Evolutionary conservation across 2,888 invertebrate species (phyloP).

Genomic region (Operophtera brumata): DNA sequence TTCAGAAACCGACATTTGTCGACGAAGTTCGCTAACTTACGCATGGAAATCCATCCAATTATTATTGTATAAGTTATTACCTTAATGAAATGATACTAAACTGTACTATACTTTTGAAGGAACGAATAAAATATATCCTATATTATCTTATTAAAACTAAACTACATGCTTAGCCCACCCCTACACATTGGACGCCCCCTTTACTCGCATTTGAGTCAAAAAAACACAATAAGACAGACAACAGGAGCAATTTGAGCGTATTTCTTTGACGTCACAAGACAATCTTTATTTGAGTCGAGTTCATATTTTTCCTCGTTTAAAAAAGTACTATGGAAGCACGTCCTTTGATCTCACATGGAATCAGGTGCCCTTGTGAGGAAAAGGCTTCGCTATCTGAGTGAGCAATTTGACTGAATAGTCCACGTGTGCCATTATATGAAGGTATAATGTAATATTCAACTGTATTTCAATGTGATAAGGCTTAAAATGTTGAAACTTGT

Average conservation of each 20-base stretch:
- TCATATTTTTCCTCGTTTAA: constrained; percentile 37
- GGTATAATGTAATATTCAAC: constrained; percentile 15
- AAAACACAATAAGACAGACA: constrained; percentile 6
- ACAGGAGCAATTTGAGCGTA: constrained; percentile 21
- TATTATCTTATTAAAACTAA: too few species aligned
- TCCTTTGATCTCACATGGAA: constrained; percentile 32
- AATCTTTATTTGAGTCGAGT: constrained; percentile 37
- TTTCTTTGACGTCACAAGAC: constrained; percentile 35
- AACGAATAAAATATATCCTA: too few species aligned
- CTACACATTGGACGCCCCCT: too few species aligned
- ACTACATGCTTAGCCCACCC: too few species aligned
- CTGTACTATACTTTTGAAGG: too few species aligned
- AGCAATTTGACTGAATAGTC: constrained; percentile 30
- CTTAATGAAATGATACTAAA: too few species aligned
- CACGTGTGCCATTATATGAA: constrained; percentile 17
- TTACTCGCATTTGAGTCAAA: too few species aligned
- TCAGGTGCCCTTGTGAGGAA: constrained; percentile 31
- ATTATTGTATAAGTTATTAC: too few species aligned
- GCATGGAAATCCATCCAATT: too few species aligned
- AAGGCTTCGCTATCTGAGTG: constrained; percentile 29
- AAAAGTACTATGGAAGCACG: constrained; percentile 20
- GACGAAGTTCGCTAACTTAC: too few species aligned
- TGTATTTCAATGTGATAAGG: constrained; percentile 6
- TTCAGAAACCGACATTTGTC: too few species aligned
- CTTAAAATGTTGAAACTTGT: not conserved